Evolutionary conservation across 2,113 vertebrate genomes (phyloP), one percentile per base, ranked within the genome.

Genomic region (Carettochelys insculpta): DNA sequence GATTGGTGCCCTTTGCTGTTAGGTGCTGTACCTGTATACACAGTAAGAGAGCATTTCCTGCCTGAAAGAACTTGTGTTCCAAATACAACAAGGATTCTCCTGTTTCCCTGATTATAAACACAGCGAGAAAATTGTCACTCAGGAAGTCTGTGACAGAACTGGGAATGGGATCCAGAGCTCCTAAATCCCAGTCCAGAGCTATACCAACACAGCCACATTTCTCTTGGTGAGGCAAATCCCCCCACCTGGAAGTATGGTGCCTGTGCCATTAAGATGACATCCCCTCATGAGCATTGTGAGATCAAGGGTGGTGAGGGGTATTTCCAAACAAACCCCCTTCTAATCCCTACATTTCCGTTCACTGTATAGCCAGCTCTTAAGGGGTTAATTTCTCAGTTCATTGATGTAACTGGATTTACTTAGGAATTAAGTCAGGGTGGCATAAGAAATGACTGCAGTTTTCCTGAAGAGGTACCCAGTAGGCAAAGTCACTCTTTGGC

Each of bases 401-500:
- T 22, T 92, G 53, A 92, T 88, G 82, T 80, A 82, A 86, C 48
- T 81, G 24, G 51, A 48, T 65, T 65, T 65, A 65, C 0, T 0
- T 82, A 71, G n/a, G 87, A 7, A 22, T 75, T 61, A 95, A 71
- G 80, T 0, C 0, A 87, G 54, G 65, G 27, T 68, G 82, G n/a
- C 82, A 50, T 6, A 85, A 19, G 80, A 1, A 82, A 75, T 92
- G 83, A 31, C 38, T 92, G 86, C 76, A 31, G 71, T 61, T 93
- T 93, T 13, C 82, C 73, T 90, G 83, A 50, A 90, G 38, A 11
- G 11, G 19, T 83, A 48, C 77, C 92, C 80, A 92, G 5, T 79
- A 90, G 88, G 56, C 31, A 50, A n/a, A 89, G 34, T 10, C 94
- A 85, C 92, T 93, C 94, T 48, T 65, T 80, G 83, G 29, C 4